These are phyloP conservation scores for Myrmecobius fasciatus DNA, from an alignment of 2,113 vertebrate genomes.

Conservation along the genomic window DNA sequence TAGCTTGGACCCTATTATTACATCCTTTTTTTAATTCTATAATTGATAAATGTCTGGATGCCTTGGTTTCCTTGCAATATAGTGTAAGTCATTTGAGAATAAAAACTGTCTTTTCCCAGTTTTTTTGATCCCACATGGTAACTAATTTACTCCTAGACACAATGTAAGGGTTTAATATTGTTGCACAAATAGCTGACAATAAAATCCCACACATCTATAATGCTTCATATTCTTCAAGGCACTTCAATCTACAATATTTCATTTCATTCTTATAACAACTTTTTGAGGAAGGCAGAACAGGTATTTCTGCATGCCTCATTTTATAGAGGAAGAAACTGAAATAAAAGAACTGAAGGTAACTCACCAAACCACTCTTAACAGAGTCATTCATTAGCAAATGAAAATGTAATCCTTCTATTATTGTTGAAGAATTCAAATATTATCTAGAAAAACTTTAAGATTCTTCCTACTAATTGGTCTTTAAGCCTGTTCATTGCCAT, in stretches of 20 bases:
- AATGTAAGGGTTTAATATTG: background rate
- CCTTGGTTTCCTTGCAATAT: slow-evolving; percentile 6
- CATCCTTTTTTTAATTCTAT: background rate
- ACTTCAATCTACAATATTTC: background rate
- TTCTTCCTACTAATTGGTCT: background rate
- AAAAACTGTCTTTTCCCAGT: slow-evolving; percentile 26
- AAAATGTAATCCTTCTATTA: background rate
- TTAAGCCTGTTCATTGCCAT: background rate
- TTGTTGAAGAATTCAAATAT: background rate
- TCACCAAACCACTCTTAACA: background rate
- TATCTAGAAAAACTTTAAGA: background rate
- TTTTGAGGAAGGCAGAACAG: background rate
- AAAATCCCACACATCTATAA: background rate
- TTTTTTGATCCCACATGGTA: slow-evolving; percentile 31
- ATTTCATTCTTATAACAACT: slow-evolving; percentile 8
- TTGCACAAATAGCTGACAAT: background rate
- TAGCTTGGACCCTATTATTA: background rate
- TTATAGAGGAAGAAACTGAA: slow-evolving; percentile 20
- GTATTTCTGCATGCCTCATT: background rate
- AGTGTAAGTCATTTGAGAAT: background rate
- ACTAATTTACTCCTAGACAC: slow-evolving; percentile 8
- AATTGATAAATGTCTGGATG: background rate
- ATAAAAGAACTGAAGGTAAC: background rate
- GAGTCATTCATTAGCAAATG: background rate
- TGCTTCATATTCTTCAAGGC: slow-evolving; percentile 20